phyloP scores from a whole-genome alignment of 2,113 vertebrate genomes.

The Pteronura brasiliensis region DNA sequence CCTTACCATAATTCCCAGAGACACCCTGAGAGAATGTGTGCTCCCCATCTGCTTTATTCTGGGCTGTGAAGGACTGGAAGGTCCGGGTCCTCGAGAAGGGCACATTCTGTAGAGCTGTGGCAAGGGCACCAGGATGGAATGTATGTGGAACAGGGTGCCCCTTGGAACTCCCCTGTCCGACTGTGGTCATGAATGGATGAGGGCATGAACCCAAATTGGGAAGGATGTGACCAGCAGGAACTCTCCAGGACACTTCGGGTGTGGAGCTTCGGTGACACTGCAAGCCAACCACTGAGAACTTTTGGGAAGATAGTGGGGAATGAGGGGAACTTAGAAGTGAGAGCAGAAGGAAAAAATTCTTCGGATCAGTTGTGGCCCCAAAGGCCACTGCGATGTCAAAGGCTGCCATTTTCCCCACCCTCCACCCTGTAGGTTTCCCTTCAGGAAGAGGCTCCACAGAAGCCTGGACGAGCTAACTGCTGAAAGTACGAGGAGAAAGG shows the following conservation, averaged over 20 bases:
- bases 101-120: background rate
- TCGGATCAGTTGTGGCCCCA: background rate
- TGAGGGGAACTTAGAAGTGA: background rate
- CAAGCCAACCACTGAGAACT: background rate
- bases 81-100: background rate
- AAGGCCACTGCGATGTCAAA: background rate
- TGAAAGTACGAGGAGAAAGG: background rate
- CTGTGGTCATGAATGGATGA: background rate
- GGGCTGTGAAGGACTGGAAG: background rate
- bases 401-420: background rate
- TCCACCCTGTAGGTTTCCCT: background rate
- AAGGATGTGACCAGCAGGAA: background rate
- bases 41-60: background rate
- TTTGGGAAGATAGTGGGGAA: background rate
- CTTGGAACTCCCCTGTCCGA: background rate
- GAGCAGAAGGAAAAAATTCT: background rate
- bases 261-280: background rate
- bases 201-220: background rate
- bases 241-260: background rate
- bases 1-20: background rate
- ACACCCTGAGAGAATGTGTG: background rate
- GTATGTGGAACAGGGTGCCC: background rate
- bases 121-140: background rate
- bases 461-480: background rate
- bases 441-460: background rate